phyloP scores from a whole-genome alignment of 1,140 invertebrate genomes.

The Pachypeltis micranthus region DNA sequence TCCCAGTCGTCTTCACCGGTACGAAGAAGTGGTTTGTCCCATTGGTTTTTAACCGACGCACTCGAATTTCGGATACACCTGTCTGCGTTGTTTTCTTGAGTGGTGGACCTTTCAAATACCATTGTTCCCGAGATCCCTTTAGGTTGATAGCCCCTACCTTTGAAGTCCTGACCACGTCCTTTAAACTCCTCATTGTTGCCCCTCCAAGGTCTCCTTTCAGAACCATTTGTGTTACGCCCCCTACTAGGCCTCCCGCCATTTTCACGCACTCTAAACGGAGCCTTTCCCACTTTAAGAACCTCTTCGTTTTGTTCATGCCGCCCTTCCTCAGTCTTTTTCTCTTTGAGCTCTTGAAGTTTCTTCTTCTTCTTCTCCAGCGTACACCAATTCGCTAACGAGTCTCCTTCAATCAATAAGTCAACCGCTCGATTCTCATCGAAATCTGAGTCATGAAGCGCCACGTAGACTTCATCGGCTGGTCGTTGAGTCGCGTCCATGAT shows the following conservation, averaged over 20 bases:
- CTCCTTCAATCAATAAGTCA: slow-evolving; percentile 58
- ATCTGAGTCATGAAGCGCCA: slow-evolving; percentile 71
- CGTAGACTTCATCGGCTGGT: slow-evolving; percentile 68
- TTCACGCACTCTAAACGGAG: slow-evolving; percentile 21
- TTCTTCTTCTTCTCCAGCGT: slow-evolving; percentile 76
- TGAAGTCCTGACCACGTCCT: slow-evolving; percentile 38
- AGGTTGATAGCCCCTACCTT: not conserved
- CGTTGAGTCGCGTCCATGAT: slow-evolving; percentile 67
- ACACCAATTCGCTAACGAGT: slow-evolving; percentile 58
- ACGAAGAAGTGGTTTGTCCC: not conserved
- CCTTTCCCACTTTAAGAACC: slow-evolving; percentile 34
- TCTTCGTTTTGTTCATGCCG: slow-evolving; percentile 27
- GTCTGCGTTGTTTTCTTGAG: not conserved
- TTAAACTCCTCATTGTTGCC: no score
- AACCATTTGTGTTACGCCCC: slow-evolving; percentile 31
- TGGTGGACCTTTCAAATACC: slow-evolving; percentile 5
- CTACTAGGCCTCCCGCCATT: slow-evolving; percentile 26
- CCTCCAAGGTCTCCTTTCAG: slow-evolving; percentile 27
- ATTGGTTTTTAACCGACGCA: not conserved
- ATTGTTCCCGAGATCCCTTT: not conserved
- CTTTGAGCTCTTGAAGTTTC: slow-evolving; percentile 32
- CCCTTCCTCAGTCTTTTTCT: not conserved
- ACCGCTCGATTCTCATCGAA: slow-evolving; percentile 61
- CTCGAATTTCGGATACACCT: not conserved
- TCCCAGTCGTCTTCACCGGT: slow-evolving; percentile 1